Evolutionary conservation across 2,888 invertebrate genomes (phyloP).

Genomic region (Pardosa pseudoannulata): DNA sequence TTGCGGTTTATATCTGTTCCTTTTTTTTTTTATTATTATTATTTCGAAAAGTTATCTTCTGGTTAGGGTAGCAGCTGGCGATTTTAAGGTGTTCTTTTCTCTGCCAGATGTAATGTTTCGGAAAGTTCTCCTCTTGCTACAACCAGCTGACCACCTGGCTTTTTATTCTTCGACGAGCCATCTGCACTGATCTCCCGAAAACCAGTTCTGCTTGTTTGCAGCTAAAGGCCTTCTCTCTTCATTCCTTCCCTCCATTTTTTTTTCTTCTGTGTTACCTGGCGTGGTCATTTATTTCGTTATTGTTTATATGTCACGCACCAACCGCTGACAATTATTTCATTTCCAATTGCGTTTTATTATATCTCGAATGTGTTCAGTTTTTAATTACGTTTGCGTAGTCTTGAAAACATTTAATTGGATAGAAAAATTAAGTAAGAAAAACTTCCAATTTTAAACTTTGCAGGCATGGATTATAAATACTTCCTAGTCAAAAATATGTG

Average conservation of each 20-base stretch:
- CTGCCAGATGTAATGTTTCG: constrained; percentile 1
- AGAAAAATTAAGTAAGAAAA: too few relatives aligned
- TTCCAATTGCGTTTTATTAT: too few relatives aligned
- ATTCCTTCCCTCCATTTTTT: not conserved
- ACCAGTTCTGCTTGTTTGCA: constrained; percentile 47
- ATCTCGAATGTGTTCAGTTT: too few relatives aligned
- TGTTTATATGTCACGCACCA: not conserved
- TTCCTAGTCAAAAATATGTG: too few relatives aligned
- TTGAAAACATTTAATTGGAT: too few relatives aligned
- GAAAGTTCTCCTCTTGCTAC: not conserved
- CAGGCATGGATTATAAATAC: too few relatives aligned
- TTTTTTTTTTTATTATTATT: too few relatives aligned
- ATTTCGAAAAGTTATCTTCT: too few relatives aligned
- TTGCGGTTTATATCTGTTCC: too few relatives aligned
- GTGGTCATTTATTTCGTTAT: constrained; percentile 4
- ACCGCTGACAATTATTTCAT: not conserved
- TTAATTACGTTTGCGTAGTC: too few relatives aligned
- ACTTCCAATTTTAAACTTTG: too few relatives aligned
- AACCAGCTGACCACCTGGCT: constrained; percentile 38
- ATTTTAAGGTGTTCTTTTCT: not conserved
- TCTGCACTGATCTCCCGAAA: constrained; percentile 21
- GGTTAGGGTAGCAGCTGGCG: not conserved
- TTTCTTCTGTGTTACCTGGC: not conserved
- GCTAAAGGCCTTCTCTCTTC: not conserved
- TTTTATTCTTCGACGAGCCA: constrained; percentile 9